phyloP scores from a whole-genome alignment of 2,113 vertebrate species.

The Rhadina sibilatrix region DNA sequence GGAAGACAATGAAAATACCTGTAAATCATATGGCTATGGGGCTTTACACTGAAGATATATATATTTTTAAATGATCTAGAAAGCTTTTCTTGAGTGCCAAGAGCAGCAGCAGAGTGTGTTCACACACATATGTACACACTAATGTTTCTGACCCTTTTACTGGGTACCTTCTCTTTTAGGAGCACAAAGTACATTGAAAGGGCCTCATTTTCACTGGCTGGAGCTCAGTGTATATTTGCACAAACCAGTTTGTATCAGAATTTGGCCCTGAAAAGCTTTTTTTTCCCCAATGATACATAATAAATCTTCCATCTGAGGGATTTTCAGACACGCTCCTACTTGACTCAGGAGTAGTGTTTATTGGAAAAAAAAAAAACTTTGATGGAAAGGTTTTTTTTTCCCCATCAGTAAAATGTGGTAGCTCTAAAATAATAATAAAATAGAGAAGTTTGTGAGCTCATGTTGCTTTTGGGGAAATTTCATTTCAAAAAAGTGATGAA shows the following conservation, averaged over 20 bases:
- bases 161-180: neutral
- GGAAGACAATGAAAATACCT: neutral
- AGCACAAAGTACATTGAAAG: neutral
- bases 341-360: conserved; percentile 28
- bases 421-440: neutral
- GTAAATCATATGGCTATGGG: neutral
- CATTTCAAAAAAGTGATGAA: neutral
- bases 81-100: neutral
- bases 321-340: conserved; percentile 49
- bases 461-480: conserved; percentile 51
- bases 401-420: conserved; percentile 17
- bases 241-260: conserved; percentile 25
- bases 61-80: neutral
- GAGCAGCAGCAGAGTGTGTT: neutral
- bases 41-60: neutral
- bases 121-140: rapidly evolving
- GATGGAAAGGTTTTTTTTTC: neutral
- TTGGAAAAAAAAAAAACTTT: conserved; percentile 12
- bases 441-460: conserved; percentile 35
- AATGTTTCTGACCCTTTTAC: neutral
- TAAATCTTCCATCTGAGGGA: conserved; percentile 55
- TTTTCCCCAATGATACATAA: conserved; percentile 1
- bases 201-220: neutral
- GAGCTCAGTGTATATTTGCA: neutral
- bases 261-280: conserved; percentile 7